phyloP scores from a whole-genome alignment of 1,140 invertebrate genomes.

The Steinernema khuongi region DNA sequence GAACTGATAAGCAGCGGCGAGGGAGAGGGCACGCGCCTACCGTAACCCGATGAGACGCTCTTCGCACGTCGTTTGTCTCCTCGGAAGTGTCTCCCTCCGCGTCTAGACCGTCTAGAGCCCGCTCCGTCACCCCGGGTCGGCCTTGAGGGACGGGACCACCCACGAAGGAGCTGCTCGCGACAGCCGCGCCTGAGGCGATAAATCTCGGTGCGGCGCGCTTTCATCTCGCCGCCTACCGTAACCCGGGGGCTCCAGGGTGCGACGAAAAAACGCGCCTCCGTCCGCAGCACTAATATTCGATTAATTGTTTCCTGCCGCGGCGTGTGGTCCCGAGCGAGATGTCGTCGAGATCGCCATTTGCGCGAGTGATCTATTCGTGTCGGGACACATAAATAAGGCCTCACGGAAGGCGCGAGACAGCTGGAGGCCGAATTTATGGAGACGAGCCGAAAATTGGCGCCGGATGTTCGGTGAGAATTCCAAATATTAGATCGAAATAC shows the following conservation, averaged over 20 bases:
- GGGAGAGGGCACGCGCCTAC: not conserved
- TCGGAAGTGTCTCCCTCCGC: not conserved
- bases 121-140: not conserved
- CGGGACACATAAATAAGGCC: not conserved
- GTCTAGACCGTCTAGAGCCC: not conserved
- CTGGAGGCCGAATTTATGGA: conserved; percentile 8
- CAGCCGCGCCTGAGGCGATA: conserved; percentile 1
- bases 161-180: not conserved
- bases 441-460: conserved; percentile 5
- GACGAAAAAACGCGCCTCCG: not conserved
- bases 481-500: too few relatives aligned
- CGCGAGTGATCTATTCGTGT: conserved; percentile 5
- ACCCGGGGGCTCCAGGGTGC: not conserved
- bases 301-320: not conserved
- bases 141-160: not conserved
- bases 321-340: not conserved
- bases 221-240: conserved; percentile 13
- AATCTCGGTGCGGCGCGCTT: not conserved
- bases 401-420: conserved; percentile 11
- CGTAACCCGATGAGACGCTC: not conserved
- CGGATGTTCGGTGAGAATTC: too few relatives aligned
- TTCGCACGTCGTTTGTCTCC: not conserved
- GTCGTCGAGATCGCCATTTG: not conserved
- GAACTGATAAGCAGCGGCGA: not conserved
- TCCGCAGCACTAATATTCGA: conserved; percentile 6